Evolutionary conservation across 2,797 vertebrate species (phyloP).

Genomic region (Craterocephalus amniculus): DNA sequence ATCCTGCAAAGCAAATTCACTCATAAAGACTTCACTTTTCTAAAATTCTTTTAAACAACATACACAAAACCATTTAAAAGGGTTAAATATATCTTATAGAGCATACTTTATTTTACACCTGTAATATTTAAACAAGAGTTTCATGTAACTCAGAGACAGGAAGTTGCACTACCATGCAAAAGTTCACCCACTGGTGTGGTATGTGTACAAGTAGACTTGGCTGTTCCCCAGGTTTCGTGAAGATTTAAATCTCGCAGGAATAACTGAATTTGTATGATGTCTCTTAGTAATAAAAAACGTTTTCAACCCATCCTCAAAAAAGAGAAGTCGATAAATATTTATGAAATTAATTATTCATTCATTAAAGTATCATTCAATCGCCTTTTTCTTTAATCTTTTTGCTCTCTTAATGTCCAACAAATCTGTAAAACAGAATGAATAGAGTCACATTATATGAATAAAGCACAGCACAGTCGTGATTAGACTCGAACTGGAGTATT

Average conservation of each 20-base stretch:
- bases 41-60: too few relatives aligned
- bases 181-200: not conserved
- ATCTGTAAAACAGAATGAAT: not conserved
- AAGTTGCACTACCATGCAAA: constrained; percentile 6
- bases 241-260: not conserved
- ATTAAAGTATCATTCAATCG: too few relatives aligned
- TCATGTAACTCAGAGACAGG: not conserved
- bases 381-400: too few relatives aligned
- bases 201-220: not conserved
- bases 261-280: not conserved
- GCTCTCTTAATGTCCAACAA: not conserved
- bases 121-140: not conserved
- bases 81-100: too few relatives aligned
- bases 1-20: not conserved
- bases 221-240: not conserved
- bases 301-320: too few relatives aligned
- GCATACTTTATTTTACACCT: too few relatives aligned
- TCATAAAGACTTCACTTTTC: too few relatives aligned
- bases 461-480: not conserved
- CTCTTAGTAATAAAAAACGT: not conserved
- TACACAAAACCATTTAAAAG: too few relatives aligned
- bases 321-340: too few relatives aligned
- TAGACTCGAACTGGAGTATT: not conserved
- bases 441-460: not conserved
- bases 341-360: too few relatives aligned